Percentiles rank a stretch among this genome's conserved stretches.
Evolutionary conservation across 2,888 invertebrate genomes (phyloP).

Genomic region (Pheosia tremula): DNA sequence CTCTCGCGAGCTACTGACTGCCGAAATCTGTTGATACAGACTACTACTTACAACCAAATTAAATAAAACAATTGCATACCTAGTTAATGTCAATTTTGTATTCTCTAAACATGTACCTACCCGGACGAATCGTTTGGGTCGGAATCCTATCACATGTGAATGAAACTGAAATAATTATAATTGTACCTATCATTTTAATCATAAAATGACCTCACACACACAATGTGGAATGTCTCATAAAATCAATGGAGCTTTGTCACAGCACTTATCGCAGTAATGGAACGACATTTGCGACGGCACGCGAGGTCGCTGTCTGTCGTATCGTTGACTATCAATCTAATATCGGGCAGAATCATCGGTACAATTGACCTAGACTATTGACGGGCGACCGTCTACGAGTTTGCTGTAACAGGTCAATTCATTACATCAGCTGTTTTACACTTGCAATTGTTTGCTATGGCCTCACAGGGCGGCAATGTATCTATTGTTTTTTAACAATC

Average conservation of each 20-base stretch:
- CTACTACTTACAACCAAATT: too few species aligned
- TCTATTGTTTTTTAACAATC: neutral
- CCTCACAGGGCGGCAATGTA: neutral
- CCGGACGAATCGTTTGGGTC: too few species aligned
- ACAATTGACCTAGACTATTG: slow-evolving; percentile 55
- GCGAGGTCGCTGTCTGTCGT: slow-evolving; percentile 41
- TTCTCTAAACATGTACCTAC: too few species aligned
- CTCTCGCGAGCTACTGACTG: too few species aligned
- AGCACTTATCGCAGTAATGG: neutral
- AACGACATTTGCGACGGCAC: slow-evolving; percentile 8
- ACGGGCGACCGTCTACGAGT: slow-evolving; percentile 21
- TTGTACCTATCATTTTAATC: too few species aligned
- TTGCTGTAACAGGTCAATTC: slow-evolving; percentile 66
- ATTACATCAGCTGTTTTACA: slow-evolving; percentile 77
- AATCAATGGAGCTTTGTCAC: neutral
- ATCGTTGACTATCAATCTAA: slow-evolving; percentile 40
- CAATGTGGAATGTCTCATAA: too few species aligned
- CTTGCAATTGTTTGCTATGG: slow-evolving; percentile 58
- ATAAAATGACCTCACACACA: too few species aligned
- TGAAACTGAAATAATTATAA: too few species aligned
- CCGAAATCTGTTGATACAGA: too few species aligned
- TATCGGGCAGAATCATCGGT: slow-evolving; percentile 26
- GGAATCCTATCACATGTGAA: too few species aligned
- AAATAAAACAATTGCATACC: too few species aligned
- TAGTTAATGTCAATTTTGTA: too few species aligned